Percentiles rank a stretch among this genome's conserved stretches.
These are phyloP conservation scores for Antechinus flavipes DNA, from an alignment of 2,113 vertebrate species.

Conservation along the genomic window DNA sequence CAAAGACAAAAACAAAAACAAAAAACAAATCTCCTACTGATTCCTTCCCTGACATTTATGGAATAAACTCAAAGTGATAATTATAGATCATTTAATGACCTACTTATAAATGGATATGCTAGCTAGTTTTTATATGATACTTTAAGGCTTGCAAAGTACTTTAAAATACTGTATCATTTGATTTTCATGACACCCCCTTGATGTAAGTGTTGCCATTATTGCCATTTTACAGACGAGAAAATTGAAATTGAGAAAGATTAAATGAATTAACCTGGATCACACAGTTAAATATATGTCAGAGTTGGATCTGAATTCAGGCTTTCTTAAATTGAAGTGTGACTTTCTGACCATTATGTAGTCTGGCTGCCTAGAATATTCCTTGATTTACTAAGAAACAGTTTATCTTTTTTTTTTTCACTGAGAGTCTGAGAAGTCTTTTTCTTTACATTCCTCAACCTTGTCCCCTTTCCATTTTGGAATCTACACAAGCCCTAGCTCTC, in stretches of 20 bases:
- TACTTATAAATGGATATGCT: slow-evolving; percentile 32
- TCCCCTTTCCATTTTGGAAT: slow-evolving; percentile 48
- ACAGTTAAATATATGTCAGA: not conserved
- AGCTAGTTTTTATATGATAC: slow-evolving; percentile 42
- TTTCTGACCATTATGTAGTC: not conserved
- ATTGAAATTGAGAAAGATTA: not conserved
- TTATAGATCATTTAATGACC: slow-evolving; percentile 48
- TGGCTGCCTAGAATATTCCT: not conserved
- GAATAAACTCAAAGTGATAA: slow-evolving; percentile 48
- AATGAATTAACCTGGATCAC: not conserved
- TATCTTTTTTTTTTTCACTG: not conserved
- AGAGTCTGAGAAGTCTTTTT: not conserved
- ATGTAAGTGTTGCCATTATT: not conserved
- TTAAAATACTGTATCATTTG: not conserved
- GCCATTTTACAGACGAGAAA: not conserved
- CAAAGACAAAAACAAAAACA: no score
- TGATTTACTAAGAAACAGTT: not conserved
- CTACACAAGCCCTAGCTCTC: slow-evolving; percentile 26
- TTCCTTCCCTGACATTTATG: slow-evolving; percentile 61
- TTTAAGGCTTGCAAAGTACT: slow-evolving; percentile 2
- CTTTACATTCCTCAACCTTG: not conserved
- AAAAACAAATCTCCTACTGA: slow-evolving; percentile 30
- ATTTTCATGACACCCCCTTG: not conserved
- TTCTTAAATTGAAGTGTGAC: not conserved
- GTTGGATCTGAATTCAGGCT: not conserved